phyloP scores from a whole-genome alignment of 2,113 vertebrate genomes.

The Erinaceus europaeus region DNA sequence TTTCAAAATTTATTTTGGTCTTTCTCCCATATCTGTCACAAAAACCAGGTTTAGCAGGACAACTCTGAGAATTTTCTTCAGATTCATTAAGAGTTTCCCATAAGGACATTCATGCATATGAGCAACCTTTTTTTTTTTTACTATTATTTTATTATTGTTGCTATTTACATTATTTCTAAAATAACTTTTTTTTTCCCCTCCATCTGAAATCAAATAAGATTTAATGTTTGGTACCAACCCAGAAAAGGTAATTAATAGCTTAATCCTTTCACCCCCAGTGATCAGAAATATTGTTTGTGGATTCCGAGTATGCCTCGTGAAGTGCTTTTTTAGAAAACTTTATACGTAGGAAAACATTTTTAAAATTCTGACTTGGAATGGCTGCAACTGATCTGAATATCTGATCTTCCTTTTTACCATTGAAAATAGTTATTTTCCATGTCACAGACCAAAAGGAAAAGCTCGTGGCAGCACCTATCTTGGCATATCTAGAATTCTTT shows the following conservation, averaged over 20 bases:
- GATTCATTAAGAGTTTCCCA: slow-evolving; percentile 83
- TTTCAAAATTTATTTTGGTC: slow-evolving; percentile 82
- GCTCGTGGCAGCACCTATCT: slow-evolving; percentile 66
- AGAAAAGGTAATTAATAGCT: slow-evolving; percentile 59
- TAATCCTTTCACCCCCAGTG: slow-evolving; percentile 74
- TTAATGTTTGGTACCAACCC: slow-evolving; percentile 84
- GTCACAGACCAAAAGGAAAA: slow-evolving; percentile 61
- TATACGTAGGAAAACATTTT: slow-evolving; percentile 65
- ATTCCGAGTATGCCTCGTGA: slow-evolving; percentile 62
- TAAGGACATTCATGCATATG: slow-evolving; percentile 79
- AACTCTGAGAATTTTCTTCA: slow-evolving; percentile 84
- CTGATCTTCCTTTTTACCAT: slow-evolving; percentile 61
- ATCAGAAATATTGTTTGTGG: slow-evolving; percentile 65
- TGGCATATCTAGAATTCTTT: slow-evolving; percentile 72
- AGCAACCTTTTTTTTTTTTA: slow-evolving; percentile 81
- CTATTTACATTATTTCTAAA: slow-evolving; percentile 79
- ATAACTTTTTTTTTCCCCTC: slow-evolving; percentile 61
- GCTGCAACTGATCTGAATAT: slow-evolving; percentile 65
- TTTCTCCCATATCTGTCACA: slow-evolving; percentile 81
- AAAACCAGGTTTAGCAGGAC: slow-evolving; percentile 82
- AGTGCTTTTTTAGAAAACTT: slow-evolving; percentile 68
- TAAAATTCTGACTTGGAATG: slow-evolving; percentile 47
- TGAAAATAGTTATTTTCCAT: slow-evolving; percentile 57
- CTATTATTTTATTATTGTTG: slow-evolving; percentile 73
- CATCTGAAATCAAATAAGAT: slow-evolving; percentile 78